A percentile compares a stretch with the other conserved stretches of the same genome.
Evolutionary conservation across 2,113 vertebrate species (phyloP).

Genomic region (Halichoeres trimaculatus): DNA sequence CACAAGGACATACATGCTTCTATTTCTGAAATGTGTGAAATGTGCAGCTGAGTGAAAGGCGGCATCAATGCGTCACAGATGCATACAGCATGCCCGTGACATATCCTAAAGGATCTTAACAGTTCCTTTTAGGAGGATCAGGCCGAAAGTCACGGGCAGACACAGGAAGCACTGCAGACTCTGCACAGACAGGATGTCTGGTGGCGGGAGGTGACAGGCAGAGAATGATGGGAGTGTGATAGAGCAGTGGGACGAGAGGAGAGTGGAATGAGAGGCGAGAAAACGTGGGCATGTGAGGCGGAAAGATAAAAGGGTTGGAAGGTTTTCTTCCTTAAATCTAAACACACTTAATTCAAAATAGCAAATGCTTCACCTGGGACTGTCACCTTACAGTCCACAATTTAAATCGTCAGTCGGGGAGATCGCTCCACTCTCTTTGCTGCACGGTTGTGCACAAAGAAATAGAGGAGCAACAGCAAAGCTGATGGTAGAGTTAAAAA

Average conservation of each 20-base stretch:
- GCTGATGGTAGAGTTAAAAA: no score
- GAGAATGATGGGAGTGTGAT: conserved; percentile 70
- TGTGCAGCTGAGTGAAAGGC: conserved; percentile 51
- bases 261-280: conserved; percentile 66
- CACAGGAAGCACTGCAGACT: conserved; percentile 64
- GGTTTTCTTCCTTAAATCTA: conserved; percentile 11
- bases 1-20: conserved; percentile 51
- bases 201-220: conserved; percentile 73
- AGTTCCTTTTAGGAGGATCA: conserved; percentile 36
- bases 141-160: conserved; percentile 54
- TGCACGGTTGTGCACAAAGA: no score
- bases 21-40: conserved; percentile 76
- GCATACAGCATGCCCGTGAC: conserved; percentile 42
- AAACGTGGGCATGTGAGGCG: conserved; percentile 57
- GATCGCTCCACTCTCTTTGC: no score
- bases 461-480: no score
- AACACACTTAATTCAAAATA: not conserved
- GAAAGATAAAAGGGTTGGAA: conserved; percentile 18
- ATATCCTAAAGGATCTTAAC: conserved; percentile 50
- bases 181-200: conserved; percentile 74
- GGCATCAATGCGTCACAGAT: conserved; percentile 46
- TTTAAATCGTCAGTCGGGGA: no score
- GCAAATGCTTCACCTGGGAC: no score
- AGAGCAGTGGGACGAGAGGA: conserved; percentile 59
- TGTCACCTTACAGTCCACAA: no score